Evolutionary conservation across 2,797 vertebrate species (phyloP), one percentile per base, ranked within the genome.

Genomic region (Trematomus bernacchii): DNA sequence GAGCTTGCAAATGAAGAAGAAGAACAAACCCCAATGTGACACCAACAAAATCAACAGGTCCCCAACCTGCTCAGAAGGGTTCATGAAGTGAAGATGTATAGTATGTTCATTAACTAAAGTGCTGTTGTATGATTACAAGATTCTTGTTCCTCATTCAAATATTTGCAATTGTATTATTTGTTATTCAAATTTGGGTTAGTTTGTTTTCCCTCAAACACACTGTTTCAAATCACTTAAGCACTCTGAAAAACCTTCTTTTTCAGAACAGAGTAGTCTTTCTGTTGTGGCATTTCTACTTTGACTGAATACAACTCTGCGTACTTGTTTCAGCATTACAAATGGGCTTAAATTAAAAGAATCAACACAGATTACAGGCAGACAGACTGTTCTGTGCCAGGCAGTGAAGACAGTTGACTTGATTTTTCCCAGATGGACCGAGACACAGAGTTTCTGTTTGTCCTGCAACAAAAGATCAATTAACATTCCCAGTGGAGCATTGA

Each of bases 391-490:
- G 64, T 77, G 80, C 74, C 77, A 77, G 21, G 61, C 73, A 60
- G 48, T 18, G 55, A 82, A 66, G 71, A 58, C 61, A 55, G 79
- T 71, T 75, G 85, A 83, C 83, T 89, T 87, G 87, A 89, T 91
- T 88, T 90, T 86, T 79, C 79, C 88, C 87, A 92, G 89, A 91
- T 87, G 82, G 89, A 85, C 63, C n/a, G 23, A 66, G 75, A 87
- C 89, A 91, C 84, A 86, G 83, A 79, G 83, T 82, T 90, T 80
- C 84, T 92, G 86, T 93, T 93, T 87, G 82, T 84, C 79, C 78
- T 43, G 59, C 76, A 85, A 91, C 92, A 93, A 88, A 90, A 85
- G 89, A 87, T 87, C 83, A 89, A 87, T 91, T 91, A 92, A 92
- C 85, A 93, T 91, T 93, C 87, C 84, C 84, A 77, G 79, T 23